Evolutionary conservation across 2,113 vertebrate species (phyloP), one percentile per base, ranked within the genome.

Genomic region (Paralichthys olivaceus): DNA sequence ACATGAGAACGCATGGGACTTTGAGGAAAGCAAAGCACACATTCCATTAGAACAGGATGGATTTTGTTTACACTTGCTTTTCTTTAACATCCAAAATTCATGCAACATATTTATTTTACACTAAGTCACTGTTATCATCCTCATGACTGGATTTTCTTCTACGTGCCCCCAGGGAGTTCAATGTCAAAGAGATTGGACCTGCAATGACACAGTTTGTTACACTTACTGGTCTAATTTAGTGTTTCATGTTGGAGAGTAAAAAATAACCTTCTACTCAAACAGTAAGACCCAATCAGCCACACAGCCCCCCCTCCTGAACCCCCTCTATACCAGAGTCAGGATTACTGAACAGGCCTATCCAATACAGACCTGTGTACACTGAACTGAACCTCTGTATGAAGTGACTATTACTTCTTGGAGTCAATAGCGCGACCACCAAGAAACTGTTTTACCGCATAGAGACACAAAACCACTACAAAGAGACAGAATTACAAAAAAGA

Each of bases 71-170:
- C 14, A 47, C 47, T 67, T 11, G 5, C 19, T 54, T 32, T 62
- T 77, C 7, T 68, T 78, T 49, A 29, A n/a, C 13, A 23, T 55
- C 15, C 7, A 29, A 12, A 29, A 7, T 65, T 54, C 17, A 58
- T 1, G 3, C 5, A 76, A 17, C 17, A 22, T 13, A 51, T 79
- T 74, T 23, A 49, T 79, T 55, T 69, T 9, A 34, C 28, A 23
- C 47, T 11, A 6, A 19, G 12, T 32, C 32, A 19, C 40, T 23
- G 8, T 28, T 45, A 71, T 57, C 62, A 66, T 84, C 55, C 40
- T 20, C 9, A 45, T 61, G 72, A 40, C 45, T 68, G 47, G 22
- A 68, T 77, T 79, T 23, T 55, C 34, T 57, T 77, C 29, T 53
- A 77, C 43, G 22, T 69, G 57, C 20, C 45, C 49, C 26, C 57